Percentiles rank a stretch among this genome's conserved stretches.
Conservation (phyloP, 2,888 invertebrate genomes). For the Elysia crispata region DNA sequence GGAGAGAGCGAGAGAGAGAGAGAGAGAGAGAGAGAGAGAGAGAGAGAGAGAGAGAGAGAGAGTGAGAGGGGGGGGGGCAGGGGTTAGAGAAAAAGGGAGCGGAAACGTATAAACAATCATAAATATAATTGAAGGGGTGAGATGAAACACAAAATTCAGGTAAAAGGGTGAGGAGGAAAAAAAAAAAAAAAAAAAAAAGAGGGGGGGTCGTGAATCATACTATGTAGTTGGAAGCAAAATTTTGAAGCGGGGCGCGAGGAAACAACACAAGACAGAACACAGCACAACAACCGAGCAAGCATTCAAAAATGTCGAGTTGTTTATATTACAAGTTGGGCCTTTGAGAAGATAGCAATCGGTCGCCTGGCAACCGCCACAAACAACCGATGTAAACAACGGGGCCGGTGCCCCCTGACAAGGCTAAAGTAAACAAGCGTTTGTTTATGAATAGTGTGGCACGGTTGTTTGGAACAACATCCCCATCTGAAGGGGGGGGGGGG, state of each 20-base stretch:
- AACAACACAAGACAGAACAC: too few relatives aligned
- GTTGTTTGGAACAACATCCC: slow-evolving; percentile 46
- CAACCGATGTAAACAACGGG: slow-evolving; percentile 48
- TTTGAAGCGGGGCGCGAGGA: slow-evolving; percentile 18
- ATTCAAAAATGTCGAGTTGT: slow-evolving; percentile 43
- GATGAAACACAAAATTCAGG: neutral
- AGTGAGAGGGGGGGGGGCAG: neutral
- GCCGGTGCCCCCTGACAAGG: slow-evolving; percentile 41
- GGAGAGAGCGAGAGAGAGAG: neutral
- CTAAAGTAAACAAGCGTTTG: slow-evolving; percentile 48
- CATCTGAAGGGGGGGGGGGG: slow-evolving; percentile 5
- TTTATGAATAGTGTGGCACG: slow-evolving; percentile 50
- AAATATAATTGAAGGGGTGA: neutral
- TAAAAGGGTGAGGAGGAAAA: neutral
- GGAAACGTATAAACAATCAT: neutral
- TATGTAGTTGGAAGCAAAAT: slow-evolving; percentile 37
- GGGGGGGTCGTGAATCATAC: slow-evolving; percentile 35
- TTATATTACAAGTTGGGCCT: slow-evolving; percentile 45
- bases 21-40: neutral
- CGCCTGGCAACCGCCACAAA: slow-evolving; percentile 49
- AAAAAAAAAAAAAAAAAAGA: too few relatives aligned
- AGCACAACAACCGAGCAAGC: slow-evolving; percentile 38
- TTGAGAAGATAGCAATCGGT: slow-evolving; percentile 44
- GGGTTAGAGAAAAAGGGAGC: neutral
- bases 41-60: neutral